These are phyloP conservation scores for Phenganax subtilis DNA, from an alignment of 92 coral and sea anemone species.

Conservation along the genomic window DNA sequence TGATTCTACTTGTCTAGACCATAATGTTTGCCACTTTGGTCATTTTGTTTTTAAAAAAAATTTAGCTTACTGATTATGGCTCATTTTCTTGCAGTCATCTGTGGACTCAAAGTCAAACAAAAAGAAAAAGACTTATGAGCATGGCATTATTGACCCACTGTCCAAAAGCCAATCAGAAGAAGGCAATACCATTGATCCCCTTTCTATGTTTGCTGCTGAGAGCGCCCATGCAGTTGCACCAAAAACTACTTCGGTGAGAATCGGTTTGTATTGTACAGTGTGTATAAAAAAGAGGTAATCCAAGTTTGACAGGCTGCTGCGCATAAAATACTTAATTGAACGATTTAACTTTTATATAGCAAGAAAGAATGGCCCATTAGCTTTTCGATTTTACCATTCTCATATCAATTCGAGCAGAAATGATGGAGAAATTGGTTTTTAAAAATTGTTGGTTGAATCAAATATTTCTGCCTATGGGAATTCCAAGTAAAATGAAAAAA, in stretches of 20 bases:
- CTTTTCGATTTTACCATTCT: no score
- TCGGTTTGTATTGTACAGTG: background rate
- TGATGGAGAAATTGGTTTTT: no score
- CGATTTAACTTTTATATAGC: no score
- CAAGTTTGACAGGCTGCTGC: no score
- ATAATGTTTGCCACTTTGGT: background rate
- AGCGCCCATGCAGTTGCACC: conserved; percentile 46
- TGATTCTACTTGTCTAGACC: background rate
- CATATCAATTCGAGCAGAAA: no score
- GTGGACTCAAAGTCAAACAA: conserved; percentile 29
- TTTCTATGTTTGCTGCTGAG: conserved; percentile 94
- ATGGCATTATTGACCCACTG: conserved; percentile 54
- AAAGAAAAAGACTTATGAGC: conserved; percentile 24
- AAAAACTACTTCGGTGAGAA: conserved; percentile 17
- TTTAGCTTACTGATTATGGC: background rate
- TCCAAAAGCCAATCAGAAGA: conserved; percentile 47
- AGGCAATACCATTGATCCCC: conserved; percentile 85
- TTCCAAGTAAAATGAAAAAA: no score
- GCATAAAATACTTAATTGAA: no score
- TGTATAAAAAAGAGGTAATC: no score
- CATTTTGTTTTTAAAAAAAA: background rate
- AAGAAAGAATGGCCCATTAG: no score
- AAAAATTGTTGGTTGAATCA: no score
- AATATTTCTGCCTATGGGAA: no score
- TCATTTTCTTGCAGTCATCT: background rate